phyloP scores from a whole-genome alignment of 2,113 vertebrate species.

The Amblyornis subalaris region DNA sequence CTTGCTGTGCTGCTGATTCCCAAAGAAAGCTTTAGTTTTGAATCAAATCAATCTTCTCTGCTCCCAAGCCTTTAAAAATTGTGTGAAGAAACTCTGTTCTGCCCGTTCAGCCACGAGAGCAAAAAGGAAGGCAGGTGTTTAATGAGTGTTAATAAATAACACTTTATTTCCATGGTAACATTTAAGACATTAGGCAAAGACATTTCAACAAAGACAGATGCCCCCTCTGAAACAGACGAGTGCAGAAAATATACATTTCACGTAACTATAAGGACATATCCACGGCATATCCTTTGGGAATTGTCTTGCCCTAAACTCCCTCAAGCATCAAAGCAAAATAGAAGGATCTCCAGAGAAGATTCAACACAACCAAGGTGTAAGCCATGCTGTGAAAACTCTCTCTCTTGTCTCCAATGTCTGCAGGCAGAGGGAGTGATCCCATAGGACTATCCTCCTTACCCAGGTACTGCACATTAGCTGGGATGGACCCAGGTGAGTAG shows the following conservation, averaged over 20 bases:
- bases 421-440: not conserved
- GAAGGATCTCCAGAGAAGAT: not conserved
- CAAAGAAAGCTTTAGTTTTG: not conserved
- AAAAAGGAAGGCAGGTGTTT: not conserved
- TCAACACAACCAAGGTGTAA: not conserved
- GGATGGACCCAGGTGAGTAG: not conserved
- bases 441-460: not conserved
- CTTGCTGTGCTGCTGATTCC: not conserved
- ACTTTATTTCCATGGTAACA: constrained; percentile 22
- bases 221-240: not conserved
- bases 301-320: not conserved
- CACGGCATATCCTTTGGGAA: not conserved
- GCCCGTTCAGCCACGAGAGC: not conserved
- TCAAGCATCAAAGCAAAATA: not conserved
- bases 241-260: not conserved
- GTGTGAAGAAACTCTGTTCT: not conserved
- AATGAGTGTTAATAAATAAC: not conserved
- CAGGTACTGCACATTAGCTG: not conserved
- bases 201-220: not conserved
- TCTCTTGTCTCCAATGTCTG: not conserved
- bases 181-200: not conserved
- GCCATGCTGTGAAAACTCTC: not conserved
- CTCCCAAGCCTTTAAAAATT: not conserved
- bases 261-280: not conserved
- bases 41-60: not conserved